These are phyloP conservation scores for Ochropleura leucogaster DNA, from an alignment of 2,888 invertebrate genomes.

Conservation along the genomic window DNA sequence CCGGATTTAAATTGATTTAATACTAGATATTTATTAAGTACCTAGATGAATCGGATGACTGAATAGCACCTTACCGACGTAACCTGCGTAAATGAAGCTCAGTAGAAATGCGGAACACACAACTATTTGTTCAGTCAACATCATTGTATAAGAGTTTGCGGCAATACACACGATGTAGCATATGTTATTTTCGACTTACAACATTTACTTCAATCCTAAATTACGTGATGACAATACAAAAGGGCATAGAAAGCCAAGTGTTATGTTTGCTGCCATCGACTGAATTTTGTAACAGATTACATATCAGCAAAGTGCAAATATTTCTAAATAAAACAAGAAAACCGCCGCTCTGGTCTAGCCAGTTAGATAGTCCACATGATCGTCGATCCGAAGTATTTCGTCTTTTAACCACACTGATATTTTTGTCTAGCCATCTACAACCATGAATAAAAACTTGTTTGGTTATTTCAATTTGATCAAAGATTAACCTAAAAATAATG, in stretches of 20 bases:
- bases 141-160: constrained; percentile 90
- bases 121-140: constrained; percentile 89
- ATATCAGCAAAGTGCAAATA: constrained; percentile 40
- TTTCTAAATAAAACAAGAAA: constrained; percentile 13
- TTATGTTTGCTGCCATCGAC: constrained; percentile 57
- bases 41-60: constrained; percentile 71
- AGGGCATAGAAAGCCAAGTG: constrained; percentile 76
- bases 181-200: constrained; percentile 89
- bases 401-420: not conserved
- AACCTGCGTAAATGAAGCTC: constrained; percentile 88
- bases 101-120: constrained; percentile 90
- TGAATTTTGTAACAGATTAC: constrained; percentile 61
- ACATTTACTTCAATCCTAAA: constrained; percentile 88
- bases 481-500: not conserved
- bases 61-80: constrained; percentile 76
- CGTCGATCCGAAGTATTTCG: not conserved
- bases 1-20: constrained; percentile 51
- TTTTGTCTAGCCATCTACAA: not conserved
- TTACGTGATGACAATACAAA: constrained; percentile 87
- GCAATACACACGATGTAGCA: constrained; percentile 85
- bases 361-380: not conserved
- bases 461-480: not conserved
- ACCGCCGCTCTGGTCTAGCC: not conserved
- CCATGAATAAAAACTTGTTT: no score
- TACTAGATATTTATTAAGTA: constrained; percentile 68